Conservation (phyloP, 2,113 vertebrate species). For the Leptosomus discolor region DNA sequence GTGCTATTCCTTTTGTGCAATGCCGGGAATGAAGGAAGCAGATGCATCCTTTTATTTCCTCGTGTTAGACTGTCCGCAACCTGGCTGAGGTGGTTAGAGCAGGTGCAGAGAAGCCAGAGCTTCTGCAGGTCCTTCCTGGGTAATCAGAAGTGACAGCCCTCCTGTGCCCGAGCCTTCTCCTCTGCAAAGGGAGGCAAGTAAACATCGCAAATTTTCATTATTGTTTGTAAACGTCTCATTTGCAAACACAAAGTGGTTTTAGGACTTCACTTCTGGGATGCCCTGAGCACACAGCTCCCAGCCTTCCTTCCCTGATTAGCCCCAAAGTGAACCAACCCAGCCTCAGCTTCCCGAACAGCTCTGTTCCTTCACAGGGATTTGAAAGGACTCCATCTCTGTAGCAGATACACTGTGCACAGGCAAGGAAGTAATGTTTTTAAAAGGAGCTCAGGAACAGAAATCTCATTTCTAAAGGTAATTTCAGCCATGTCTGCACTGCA, state of each 20-base stretch:
- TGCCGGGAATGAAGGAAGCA: not conserved
- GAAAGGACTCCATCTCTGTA: not conserved
- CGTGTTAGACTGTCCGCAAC: accelerated
- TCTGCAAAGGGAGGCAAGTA: not conserved
- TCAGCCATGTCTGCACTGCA: not conserved
- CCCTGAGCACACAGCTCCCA: not conserved
- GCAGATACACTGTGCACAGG: not conserved
- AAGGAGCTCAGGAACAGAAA: not conserved
- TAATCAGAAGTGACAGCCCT: not conserved
- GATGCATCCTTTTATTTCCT: not conserved
- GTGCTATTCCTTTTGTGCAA: not conserved
- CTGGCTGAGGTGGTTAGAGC: not conserved
- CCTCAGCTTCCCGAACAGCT: not conserved
- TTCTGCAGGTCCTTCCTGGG: not conserved
- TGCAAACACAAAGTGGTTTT: not conserved
- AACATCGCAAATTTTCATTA: not conserved
- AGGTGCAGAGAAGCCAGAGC: not conserved
- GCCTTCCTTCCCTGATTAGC: not conserved
- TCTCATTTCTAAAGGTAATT: not conserved
- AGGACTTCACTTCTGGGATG: not conserved
- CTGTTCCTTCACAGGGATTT: not conserved
- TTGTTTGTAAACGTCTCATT: not conserved
- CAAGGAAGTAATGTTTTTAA: not conserved
- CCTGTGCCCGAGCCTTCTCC: not conserved
- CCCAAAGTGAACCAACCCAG: not conserved